These are phyloP conservation scores for Hemichromis elongatus DNA, from an alignment of 2,113 vertebrate species.

Conservation along the genomic window DNA sequence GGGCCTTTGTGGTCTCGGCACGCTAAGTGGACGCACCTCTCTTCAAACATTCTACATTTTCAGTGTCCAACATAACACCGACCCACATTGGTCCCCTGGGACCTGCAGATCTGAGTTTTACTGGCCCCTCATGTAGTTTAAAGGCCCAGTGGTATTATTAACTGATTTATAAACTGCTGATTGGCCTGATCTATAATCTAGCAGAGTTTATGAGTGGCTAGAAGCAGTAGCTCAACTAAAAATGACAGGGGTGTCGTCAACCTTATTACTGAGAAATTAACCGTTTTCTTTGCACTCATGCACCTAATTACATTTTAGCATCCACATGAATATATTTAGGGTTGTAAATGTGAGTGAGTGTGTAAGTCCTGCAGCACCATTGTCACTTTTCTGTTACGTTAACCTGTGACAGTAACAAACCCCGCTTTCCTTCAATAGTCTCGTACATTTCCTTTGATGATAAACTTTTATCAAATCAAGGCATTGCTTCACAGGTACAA, in stretches of 20 bases:
- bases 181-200: neutral
- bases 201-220: neutral
- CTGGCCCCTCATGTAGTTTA: neutral
- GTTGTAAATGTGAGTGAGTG: neutral
- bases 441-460: neutral
- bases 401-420: neutral
- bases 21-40: neutral
- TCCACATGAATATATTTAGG: neutral
- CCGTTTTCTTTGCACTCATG: neutral
- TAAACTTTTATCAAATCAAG: neutral
- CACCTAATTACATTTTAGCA: neutral
- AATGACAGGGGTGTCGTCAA: neutral
- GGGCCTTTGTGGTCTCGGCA: conserved; percentile 20
- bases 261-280: neutral
- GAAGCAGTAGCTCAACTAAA: neutral
- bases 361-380: neutral
- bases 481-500: neutral
- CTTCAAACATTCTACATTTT: neutral
- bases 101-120: neutral
- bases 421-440: neutral
- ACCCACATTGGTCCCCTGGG: neutral
- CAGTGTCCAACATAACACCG: neutral
- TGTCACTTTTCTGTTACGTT: neutral
- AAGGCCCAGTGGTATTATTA: neutral
- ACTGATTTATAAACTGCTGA: neutral